These are phyloP conservation scores for Corynorhinus townsendii DNA, from an alignment of 2,113 vertebrate genomes.

Conservation along the genomic window DNA sequence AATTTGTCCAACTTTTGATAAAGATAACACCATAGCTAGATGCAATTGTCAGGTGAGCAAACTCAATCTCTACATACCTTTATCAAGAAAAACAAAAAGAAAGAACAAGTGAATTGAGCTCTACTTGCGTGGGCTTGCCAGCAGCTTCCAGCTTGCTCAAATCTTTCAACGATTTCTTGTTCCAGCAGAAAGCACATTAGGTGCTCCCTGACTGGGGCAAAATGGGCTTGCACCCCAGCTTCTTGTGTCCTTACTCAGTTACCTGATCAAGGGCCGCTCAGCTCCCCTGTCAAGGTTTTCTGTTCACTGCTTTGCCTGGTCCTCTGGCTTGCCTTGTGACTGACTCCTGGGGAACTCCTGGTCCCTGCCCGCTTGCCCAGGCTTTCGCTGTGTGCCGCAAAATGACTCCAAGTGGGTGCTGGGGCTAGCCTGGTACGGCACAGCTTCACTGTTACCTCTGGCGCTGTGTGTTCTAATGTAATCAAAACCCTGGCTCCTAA, in stretches of 20 bases:
- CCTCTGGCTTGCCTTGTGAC: background rate
- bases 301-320: background rate
- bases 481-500: background rate
- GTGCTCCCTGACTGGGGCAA: background rate
- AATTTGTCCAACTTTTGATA: background rate
- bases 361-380: rapidly evolving
- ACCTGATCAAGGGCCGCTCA: background rate
- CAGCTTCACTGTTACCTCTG: background rate
- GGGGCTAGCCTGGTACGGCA: rapidly evolving
- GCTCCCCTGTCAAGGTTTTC: background rate
- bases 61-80: background rate
- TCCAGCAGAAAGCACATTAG: background rate
- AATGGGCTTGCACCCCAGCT: background rate
- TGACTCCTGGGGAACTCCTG: background rate
- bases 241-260: background rate
- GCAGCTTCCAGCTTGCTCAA: background rate
- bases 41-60: background rate
- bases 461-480: rapidly evolving
- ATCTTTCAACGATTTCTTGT: background rate
- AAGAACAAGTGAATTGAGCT: background rate
- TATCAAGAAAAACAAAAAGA: background rate
- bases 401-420: background rate
- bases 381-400: background rate
- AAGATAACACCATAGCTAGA: background rate
- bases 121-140: background rate